These are phyloP conservation scores for Oryzias curvinotus DNA, from an alignment of 2,113 vertebrate species.

Conservation along the genomic window DNA sequence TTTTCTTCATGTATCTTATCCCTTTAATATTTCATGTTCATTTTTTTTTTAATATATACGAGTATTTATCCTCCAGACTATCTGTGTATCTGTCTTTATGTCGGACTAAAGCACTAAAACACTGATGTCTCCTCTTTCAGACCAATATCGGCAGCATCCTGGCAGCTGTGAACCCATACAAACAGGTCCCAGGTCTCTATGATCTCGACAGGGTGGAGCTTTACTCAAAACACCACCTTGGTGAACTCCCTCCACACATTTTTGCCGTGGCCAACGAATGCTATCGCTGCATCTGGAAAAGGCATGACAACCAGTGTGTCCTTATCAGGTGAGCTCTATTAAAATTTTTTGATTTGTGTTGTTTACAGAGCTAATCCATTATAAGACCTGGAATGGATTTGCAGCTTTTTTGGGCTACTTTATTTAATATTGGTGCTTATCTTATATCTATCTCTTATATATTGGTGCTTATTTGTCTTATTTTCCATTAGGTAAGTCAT, in stretches of 20 bases:
- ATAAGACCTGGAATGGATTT: not conserved
- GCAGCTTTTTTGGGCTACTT: not conserved
- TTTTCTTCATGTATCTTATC: not conserved
- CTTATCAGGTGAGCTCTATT: conserved; percentile 84
- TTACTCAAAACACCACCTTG: conserved; percentile 86
- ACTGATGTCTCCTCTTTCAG: conserved; percentile 60
- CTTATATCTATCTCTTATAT: too few species aligned
- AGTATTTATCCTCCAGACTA: too few species aligned
- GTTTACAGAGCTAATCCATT: not conserved
- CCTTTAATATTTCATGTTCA: too few species aligned
- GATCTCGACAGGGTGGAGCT: conserved; percentile 81
- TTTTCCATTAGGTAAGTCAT: too few species aligned
- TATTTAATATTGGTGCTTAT: not conserved
- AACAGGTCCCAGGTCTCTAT: conserved; percentile 84
- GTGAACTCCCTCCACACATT: conserved; percentile 90
- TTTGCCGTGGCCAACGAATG: conserved; percentile 90
- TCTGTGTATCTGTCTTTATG: too few species aligned
- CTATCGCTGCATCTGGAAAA: conserved; percentile 93
- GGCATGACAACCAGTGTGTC: conserved; percentile 91
- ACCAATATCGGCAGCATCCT: conserved; percentile 93
- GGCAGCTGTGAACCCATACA: conserved; percentile 91
- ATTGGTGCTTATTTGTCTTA: not conserved
- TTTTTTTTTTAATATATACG: too few species aligned
- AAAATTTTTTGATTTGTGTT: not conserved
- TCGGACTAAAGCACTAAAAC: not conserved